phyloP scores from a whole-genome alignment of 2,797 vertebrate species.

The Pangasius djambal region DNA sequence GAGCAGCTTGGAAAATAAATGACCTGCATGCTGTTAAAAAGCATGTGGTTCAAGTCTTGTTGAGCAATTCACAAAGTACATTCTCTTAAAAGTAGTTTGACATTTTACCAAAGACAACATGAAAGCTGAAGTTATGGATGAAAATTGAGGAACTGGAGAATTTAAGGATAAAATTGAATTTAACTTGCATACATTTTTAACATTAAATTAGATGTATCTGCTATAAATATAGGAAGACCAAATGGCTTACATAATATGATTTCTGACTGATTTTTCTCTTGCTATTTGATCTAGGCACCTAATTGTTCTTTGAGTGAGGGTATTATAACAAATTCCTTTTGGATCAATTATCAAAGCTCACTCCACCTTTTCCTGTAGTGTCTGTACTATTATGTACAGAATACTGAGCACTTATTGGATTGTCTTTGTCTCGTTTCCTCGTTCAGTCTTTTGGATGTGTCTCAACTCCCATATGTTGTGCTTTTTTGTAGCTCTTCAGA shows the following conservation, averaged over 20 bases:
- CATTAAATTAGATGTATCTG: conserved; percentile 31
- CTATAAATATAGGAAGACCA: conserved; percentile 66
- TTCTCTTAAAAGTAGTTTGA: conserved; percentile 73
- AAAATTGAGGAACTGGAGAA: not conserved
- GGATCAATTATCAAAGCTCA: conserved; percentile 14
- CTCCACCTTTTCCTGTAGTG: not conserved
- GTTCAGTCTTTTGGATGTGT: conserved; percentile 9
- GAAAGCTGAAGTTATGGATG: not conserved
- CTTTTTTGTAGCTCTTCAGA: conserved; percentile 9
- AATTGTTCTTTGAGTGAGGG: conserved; percentile 73
- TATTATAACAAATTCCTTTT: conserved; percentile 45
- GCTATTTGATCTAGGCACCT: conserved; percentile 13
- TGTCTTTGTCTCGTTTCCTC: conserved; percentile 9
- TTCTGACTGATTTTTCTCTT: not conserved
- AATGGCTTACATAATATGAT: not conserved
- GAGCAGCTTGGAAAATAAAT: conserved; percentile 78
- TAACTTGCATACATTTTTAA: conserved; percentile 63
- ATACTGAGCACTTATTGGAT: conserved; percentile 17
- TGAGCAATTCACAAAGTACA: conserved; percentile 80
- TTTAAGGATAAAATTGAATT: not conserved
- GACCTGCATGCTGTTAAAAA: conserved; percentile 70
- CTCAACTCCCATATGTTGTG: conserved; percentile 22
- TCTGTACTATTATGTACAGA: conserved; percentile 4
- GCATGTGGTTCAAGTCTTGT: conserved; percentile 75
- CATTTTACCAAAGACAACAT: conserved; percentile 58